Conservation (phyloP, 2,797 vertebrate genomes). For the Sitta carolinensis region DNA sequence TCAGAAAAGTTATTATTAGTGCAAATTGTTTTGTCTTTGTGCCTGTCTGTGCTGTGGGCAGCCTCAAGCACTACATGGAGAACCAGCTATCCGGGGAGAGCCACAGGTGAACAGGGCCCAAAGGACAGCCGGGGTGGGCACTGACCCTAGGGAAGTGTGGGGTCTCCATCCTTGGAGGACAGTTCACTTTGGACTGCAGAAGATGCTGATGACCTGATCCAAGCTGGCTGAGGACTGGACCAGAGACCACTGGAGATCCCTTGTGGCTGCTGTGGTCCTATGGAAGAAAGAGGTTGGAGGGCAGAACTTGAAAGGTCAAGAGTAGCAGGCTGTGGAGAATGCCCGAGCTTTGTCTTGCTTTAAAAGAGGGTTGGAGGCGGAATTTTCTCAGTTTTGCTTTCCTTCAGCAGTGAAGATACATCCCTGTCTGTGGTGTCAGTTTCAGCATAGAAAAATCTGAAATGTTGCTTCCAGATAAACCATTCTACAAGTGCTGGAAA, state of each 20-base stretch:
- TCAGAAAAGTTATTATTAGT: neutral
- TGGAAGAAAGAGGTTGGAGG: neutral
- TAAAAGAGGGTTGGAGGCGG: neutral
- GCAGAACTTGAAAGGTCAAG: neutral
- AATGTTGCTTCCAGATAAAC: constrained; percentile 30
- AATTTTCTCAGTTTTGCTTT: neutral
- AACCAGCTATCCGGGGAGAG: neutral
- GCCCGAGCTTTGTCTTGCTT: neutral
- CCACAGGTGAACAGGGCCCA: neutral
- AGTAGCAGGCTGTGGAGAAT: neutral
- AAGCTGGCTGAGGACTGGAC: neutral
- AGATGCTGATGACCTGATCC: neutral
- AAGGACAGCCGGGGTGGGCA: neutral
- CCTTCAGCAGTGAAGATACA: neutral
- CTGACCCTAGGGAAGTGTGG: neutral
- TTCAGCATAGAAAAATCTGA: neutral
- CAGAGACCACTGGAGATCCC: neutral
- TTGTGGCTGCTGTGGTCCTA: neutral
- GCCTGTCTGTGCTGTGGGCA: neutral
- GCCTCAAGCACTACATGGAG: neutral
- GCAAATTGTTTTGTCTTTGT: neutral
- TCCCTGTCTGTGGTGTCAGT: neutral
- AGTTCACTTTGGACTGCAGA: neutral
- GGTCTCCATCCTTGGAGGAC: neutral
- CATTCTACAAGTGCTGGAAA: constrained; percentile 2